Evolutionary conservation across 2,113 vertebrate genomes (phyloP).

Genomic region (Scomber japonicus): DNA sequence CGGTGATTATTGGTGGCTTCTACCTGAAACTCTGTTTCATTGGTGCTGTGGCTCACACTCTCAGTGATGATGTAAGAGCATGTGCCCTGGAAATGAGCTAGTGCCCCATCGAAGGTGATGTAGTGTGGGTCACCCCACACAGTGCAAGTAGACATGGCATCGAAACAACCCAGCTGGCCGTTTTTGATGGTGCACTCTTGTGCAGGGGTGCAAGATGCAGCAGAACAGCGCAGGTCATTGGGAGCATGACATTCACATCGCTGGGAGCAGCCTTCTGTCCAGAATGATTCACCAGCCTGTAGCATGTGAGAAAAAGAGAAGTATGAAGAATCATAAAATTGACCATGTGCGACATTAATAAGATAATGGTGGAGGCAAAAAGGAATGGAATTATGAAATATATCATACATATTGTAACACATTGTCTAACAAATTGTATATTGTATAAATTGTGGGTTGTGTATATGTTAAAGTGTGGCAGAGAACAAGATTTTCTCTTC

Average conservation of each 20-base stretch:
- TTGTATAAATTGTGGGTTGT: too few relatives aligned
- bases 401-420: too few relatives aligned
- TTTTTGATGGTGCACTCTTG: conserved; percentile 73
- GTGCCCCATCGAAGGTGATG: conserved; percentile 84
- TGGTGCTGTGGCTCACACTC: conserved; percentile 28
- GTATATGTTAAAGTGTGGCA: too few relatives aligned
- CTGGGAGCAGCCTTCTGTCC: conserved; percentile 64
- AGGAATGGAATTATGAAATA: too few relatives aligned
- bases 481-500: too few relatives aligned
- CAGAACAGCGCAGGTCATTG: conserved; percentile 66
- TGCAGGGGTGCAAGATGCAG: conserved; percentile 43
- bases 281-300: conserved; percentile 74
- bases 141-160: conserved; percentile 73
- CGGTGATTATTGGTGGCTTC: conserved; percentile 76
- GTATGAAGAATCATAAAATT: too few relatives aligned
- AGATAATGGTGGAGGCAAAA: too few relatives aligned
- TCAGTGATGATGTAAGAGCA: conserved; percentile 84
- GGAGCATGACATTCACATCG: conserved; percentile 71
- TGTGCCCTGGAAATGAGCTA: conserved; percentile 84
- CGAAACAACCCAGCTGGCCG: conserved; percentile 64
- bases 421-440: too few relatives aligned
- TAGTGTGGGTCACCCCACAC: conserved; percentile 86
- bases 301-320: neutral
- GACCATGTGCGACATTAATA: too few relatives aligned
- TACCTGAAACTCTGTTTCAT: conserved; percentile 63